These are phyloP conservation scores for Syrmaticus mikado DNA, from an alignment of 2,113 vertebrate genomes.

Conservation along the genomic window DNA sequence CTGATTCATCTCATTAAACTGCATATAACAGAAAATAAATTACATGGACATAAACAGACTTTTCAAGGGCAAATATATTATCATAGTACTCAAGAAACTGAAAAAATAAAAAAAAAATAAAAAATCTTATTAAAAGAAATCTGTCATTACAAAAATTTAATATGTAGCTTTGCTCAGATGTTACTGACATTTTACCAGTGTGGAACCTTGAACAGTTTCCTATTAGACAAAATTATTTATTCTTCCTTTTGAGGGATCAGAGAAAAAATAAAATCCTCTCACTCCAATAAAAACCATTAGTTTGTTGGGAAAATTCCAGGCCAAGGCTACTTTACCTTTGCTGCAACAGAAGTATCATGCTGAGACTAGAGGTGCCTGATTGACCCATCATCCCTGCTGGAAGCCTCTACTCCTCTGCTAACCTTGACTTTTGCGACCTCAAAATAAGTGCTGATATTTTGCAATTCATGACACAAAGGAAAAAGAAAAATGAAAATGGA, in stretches of 20 bases:
- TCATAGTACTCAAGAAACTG: neutral
- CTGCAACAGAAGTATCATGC: slow-evolving; percentile 56
- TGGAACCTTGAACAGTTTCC: slow-evolving; percentile 3
- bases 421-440: slow-evolving; percentile 62
- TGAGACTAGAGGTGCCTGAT: slow-evolving; percentile 73
- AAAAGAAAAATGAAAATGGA: slow-evolving; percentile 55
- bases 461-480: slow-evolving; percentile 63
- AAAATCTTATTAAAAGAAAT: neutral
- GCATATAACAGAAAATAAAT: slow-evolving; percentile 23
- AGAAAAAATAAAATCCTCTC: slow-evolving; percentile 4
- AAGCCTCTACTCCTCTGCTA: slow-evolving; percentile 62
- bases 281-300: slow-evolving; percentile 61
- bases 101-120: slow-evolving; percentile 11
- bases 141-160: neutral
- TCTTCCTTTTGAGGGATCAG: slow-evolving; percentile 48
- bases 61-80: slow-evolving; percentile 36
- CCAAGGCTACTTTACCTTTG: slow-evolving; percentile 58
- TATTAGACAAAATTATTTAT: slow-evolving; percentile 37
- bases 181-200: slow-evolving; percentile 15
- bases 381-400: slow-evolving; percentile 74
- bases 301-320: slow-evolving; percentile 76
- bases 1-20: neutral
- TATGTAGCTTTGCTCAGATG: neutral
- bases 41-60: neutral
- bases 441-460: slow-evolving; percentile 74